Evolutionary conservation across 35 echinoderm and acorn worm genomes (phyloP), one percentile per base, ranked within the genome.

Genomic region (Heliocidaris tuberculata): DNA sequence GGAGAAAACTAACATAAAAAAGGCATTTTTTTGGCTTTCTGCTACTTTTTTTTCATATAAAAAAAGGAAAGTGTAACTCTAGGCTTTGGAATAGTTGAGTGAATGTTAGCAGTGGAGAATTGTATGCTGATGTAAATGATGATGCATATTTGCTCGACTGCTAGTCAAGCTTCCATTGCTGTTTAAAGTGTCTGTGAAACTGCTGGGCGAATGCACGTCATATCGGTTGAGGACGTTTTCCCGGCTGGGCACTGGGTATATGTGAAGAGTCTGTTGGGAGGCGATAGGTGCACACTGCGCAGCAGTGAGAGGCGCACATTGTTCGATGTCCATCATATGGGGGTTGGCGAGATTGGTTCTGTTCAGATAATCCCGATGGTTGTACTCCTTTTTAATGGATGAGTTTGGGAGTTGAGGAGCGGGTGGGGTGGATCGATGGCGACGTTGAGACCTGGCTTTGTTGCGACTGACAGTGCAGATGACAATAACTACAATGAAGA

Each of bases 121-220:
- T 2, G 78, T 94, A 90, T 96, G 95, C 29, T 96, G 95, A 86
- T 96, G 95, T 30, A 96, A 49, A 85, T 96, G 95, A 93, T 96
- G 93, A 48, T 96, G 95, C 93, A 88, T 94, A 31, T 94, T 94
- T 29, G 94, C 16, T 59, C 86, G 48, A 48, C 93, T 91, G 35
- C 93, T 94, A 8, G 93, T 88, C 31, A 88, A 12, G 59, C 93
- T 94, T 7, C 93, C 52, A 27, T 94, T 94, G 35, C 95, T 94
- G 35, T 96, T 96, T 48, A 94, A 30, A 24, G 95, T 94, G 49
- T 94, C 95, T 19, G 95, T 70, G 93, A 93, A 96, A 92, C 95
- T 96, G 48, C 65, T 59, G 9, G 86, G 93, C 47, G 87, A 94
- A 21, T 94, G 93, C 9, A 96, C 78, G 42, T 95, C 90, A 32